A percentile compares a stretch with the other conserved stretches of the same genome.
phyloP scores from a whole-genome alignment of 2,888 invertebrate species.

The Gastrophysa polygoni region DNA sequence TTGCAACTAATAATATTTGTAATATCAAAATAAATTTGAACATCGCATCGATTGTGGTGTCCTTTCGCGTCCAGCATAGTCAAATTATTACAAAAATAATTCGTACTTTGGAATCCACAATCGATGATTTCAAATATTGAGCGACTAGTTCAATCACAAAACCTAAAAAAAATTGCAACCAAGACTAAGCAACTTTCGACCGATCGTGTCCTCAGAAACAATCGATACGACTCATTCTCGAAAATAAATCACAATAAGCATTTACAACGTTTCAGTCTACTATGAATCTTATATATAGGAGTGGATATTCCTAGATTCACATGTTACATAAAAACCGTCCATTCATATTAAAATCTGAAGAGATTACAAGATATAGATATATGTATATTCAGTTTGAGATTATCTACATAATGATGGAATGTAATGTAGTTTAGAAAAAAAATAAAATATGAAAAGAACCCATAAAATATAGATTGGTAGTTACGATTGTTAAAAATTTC shows the following conservation, averaged over 20 bases:
- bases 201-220: not conserved
- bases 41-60: conserved; percentile 28
- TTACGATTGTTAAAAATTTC: too few species aligned
- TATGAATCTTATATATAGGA: conserved; percentile 22
- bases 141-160: conserved; percentile 58
- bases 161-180: conserved; percentile 50
- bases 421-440: conserved; percentile 21
- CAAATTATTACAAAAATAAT: conserved; percentile 41
- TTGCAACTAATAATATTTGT: conserved; percentile 39
- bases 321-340: conserved; percentile 20
- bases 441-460: not conserved
- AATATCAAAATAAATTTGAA: conserved; percentile 42
- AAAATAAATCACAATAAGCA: conserved; percentile 22
- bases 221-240: not conserved
- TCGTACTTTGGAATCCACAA: conserved; percentile 20
- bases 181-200: conserved; percentile 22
- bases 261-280: conserved; percentile 30
- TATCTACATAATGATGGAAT: conserved; percentile 33
- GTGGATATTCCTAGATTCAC: conserved; percentile 9
- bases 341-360: conserved; percentile 20
- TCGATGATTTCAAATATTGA: conserved; percentile 43
- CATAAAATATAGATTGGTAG: not conserved
- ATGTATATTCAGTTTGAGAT: conserved; percentile 3
- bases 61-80: conserved; percentile 15
- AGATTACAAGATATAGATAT: conserved; percentile 11